A percentile compares a stretch with the other conserved stretches of the same genome.
These are phyloP conservation scores for Cerceris rybyensis DNA, from an alignment of 2,888 invertebrate species.

Conservation along the genomic window DNA sequence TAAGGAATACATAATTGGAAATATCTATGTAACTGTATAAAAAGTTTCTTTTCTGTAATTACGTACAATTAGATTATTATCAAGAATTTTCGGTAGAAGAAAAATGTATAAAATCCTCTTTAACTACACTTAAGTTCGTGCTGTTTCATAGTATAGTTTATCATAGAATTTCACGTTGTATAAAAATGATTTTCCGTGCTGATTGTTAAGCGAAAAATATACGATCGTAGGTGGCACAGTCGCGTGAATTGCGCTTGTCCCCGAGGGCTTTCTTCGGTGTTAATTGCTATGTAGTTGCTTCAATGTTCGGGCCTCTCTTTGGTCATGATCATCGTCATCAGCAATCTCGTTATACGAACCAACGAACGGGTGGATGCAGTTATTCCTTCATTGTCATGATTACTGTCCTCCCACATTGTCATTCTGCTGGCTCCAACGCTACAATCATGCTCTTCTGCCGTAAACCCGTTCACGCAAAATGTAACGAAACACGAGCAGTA, in stretches of 20 bases:
- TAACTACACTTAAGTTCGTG: no score
- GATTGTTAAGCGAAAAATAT: no score
- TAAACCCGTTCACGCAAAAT: slow-evolving; percentile 27
- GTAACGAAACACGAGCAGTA: slow-evolving; percentile 21
- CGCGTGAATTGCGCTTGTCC: not conserved
- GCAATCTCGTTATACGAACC: slow-evolving; percentile 58
- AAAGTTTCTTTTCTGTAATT: no score
- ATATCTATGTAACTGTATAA: no score
- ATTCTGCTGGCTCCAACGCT: slow-evolving; percentile 41
- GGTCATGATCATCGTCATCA: slow-evolving; percentile 48
- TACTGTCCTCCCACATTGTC: slow-evolving; percentile 59
- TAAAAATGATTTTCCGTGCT: no score
- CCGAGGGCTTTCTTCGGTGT: slow-evolving; percentile 12
- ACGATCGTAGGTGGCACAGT: not conserved
- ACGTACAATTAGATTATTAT: no score
- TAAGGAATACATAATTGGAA: no score
- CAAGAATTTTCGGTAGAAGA: no score
- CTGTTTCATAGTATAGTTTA: no score
- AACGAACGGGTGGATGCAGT: slow-evolving; percentile 47
- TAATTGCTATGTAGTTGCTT: slow-evolving; percentile 26
- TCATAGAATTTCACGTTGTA: no score
- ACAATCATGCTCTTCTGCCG: slow-evolving; percentile 42
- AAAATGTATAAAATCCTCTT: no score
- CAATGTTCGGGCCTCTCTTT: slow-evolving; percentile 6
- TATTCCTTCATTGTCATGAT: slow-evolving; percentile 67